Conservation (phyloP, 1,140 invertebrate species). For the Drosophila triauraria region DNA sequence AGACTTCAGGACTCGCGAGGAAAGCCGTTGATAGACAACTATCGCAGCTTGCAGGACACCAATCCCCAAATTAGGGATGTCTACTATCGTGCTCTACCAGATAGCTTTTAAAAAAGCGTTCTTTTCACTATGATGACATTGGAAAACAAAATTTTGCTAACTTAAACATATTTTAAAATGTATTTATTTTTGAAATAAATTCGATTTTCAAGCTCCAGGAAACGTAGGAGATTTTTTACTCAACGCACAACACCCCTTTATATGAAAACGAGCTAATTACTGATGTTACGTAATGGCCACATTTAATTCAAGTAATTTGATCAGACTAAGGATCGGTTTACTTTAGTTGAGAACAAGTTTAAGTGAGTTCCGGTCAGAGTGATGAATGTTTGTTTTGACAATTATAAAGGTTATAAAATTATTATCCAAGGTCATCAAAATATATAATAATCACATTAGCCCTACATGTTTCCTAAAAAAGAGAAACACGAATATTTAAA, state of each 20-base stretch:
- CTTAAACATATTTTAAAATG: neutral
- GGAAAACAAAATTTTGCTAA: too few species aligned
- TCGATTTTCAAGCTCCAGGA: neutral
- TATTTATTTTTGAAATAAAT: neutral
- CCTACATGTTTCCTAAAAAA: constrained; percentile 1
- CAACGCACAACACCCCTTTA: neutral
- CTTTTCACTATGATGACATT: too few species aligned
- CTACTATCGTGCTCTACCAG: constrained; percentile 85
- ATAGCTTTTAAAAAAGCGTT: neutral
- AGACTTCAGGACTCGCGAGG: constrained; percentile 47
- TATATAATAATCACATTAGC: constrained; percentile 9
- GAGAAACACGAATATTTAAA: neutral
- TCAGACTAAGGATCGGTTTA: constrained; percentile 1
- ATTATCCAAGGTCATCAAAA: constrained; percentile 13
- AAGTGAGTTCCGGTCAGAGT: constrained; percentile 10
- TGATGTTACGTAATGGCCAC: neutral
- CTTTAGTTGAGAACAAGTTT: constrained; percentile 24
- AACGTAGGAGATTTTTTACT: neutral
- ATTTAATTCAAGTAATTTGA: constrained; percentile 13
- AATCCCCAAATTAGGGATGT: constrained; percentile 86
- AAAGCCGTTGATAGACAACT: constrained; percentile 58
- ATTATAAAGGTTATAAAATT: neutral
- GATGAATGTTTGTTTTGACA: neutral
- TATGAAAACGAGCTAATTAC: neutral
- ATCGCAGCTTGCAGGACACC: constrained; percentile 77